These are phyloP conservation scores for Adelognathus sp. DNA, from an alignment of 2,888 invertebrate genomes.

Conservation along the genomic window DNA sequence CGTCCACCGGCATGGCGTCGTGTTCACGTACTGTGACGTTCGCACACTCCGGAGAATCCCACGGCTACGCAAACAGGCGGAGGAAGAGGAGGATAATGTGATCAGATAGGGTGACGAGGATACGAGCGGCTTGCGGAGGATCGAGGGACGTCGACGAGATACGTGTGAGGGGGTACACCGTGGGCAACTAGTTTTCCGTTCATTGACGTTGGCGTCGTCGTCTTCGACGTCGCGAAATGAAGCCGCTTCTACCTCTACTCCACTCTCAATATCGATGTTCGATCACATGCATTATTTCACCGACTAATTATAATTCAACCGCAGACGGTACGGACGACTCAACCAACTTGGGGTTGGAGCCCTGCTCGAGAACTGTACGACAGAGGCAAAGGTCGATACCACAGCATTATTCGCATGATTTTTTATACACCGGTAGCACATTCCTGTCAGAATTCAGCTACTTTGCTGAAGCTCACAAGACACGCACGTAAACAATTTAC, in stretches of 20 bases:
- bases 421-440: too few species aligned
- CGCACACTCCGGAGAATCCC: conserved; percentile 72
- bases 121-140: not conserved
- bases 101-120: conserved; percentile 9
- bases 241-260: conserved; percentile 43
- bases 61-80: conserved; percentile 62
- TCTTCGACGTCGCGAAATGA: conserved; percentile 22
- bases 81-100: conserved; percentile 11
- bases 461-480: too few species aligned
- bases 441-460: too few species aligned
- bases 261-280: conserved; percentile 50
- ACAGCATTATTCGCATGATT: too few species aligned
- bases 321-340: not conserved
- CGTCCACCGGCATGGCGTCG: conserved; percentile 49
- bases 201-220: conserved; percentile 49
- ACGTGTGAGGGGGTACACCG: not conserved
- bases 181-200: conserved; percentile 57
- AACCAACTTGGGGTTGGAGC: not conserved
- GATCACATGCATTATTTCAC: conserved; percentile 70
- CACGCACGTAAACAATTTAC: too few species aligned
- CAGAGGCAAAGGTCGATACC: too few species aligned
- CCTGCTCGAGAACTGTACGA: not conserved
- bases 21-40: conserved; percentile 75
- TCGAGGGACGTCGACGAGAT: conserved; percentile 11
- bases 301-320: conserved; percentile 47